Evolutionary conservation across 2,888 invertebrate species (phyloP), one percentile per base, ranked within the genome.

Genomic region (Diaperis boleti): DNA sequence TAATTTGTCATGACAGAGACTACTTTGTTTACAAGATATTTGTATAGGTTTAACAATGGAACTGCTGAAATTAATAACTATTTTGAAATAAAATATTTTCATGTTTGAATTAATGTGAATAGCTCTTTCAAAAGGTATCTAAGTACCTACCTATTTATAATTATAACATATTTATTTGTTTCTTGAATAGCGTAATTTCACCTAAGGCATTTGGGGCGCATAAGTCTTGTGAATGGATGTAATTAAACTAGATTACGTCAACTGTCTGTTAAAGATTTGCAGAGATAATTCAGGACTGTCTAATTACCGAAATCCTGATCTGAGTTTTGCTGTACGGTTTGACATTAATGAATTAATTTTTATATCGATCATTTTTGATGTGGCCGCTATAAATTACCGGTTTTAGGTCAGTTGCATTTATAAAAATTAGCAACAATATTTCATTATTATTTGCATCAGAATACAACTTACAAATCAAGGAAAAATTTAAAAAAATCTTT

Each of bases 341-440:
- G 45, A 45, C 45, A 45, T 14, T 18, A 49, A 49, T 17, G 18
- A 29, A 49, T 49, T 17, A 33, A 49, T 49, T 33, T 15, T 14
- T 14, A 8, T 11, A 45, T 29, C 31, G 45, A 29, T 45, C 44
- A 26, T 14, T 45, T 13, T 3, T 11, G 5, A 10, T 11, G 1
- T 10, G 33, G 11, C n/a, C 33, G 33, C 33, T 13, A 33, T 22
- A 26, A 45, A 45, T 22, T 42, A 39, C 2, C 22, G 18, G n/a
- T 42, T 42, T 42, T 42, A 45, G 26, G 26, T 45, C 44, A 13
- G n/a, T 18, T 10, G 10, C 6, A 14, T 29, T 29, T 29, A 29
- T 45, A 45, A 26, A 20, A 20, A 18, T n/a, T 7, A 42, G 3
- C 8, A 42, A 8, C 20, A 42, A 42, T 20, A 42, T 42, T 42